Evolutionary conservation across 2,113 vertebrate genomes (phyloP).

Genomic region (Crypturellus undulatus): DNA sequence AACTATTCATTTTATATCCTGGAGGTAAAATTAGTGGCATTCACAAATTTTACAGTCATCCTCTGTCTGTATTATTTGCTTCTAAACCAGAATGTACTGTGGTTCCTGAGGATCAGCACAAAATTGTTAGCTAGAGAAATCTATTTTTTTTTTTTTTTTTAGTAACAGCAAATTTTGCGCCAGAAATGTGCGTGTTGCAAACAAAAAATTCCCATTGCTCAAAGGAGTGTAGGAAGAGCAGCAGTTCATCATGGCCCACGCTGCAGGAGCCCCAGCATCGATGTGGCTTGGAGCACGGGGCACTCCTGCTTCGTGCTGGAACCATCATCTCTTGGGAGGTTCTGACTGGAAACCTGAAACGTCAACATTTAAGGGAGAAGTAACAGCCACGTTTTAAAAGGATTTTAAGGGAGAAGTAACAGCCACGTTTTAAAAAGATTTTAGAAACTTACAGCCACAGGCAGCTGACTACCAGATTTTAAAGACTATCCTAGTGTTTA

Average conservation of each 20-base stretch:
- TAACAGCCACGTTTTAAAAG: neutral
- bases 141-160: neutral
- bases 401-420: neutral
- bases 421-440: neutral
- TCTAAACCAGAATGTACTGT: neutral
- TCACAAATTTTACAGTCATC: neutral
- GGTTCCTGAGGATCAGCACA: neutral
- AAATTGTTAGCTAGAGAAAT: neutral
- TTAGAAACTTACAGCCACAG: neutral
- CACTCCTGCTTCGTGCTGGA: neutral
- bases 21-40: neutral
- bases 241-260: neutral
- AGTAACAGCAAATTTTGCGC: neutral
- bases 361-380: neutral
- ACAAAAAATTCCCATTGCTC: neutral
- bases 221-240: neutral
- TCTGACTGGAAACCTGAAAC: neutral
- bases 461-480: neutral
- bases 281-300: neutral
- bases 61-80: neutral
- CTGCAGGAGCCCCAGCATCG: neutral
- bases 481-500: conserved; percentile 1
- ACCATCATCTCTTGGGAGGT: neutral
- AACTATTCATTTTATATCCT: neutral
- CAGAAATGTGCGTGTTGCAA: neutral